Percentiles rank a stretch among this genome's conserved stretches.
Conservation (phyloP, 92 coral and sea anemone species). For the Porites cylindrica region DNA sequence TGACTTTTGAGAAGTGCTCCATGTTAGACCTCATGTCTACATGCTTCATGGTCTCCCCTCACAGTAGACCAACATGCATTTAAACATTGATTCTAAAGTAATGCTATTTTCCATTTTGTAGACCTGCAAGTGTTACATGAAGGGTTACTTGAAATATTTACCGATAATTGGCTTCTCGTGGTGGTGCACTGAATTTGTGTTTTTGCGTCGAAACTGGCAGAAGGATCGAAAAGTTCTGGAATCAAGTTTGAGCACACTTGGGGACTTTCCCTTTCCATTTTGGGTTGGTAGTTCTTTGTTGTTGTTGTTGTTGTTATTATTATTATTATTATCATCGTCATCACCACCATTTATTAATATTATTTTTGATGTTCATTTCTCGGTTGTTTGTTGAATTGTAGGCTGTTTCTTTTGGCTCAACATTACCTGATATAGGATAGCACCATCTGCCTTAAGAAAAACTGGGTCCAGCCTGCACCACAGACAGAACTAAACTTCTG, state of each 20-base stretch:
- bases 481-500: too few species aligned
- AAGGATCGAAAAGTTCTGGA: conserved; percentile 81
- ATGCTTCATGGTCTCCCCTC: too few species aligned
- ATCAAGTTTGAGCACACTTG: conserved; percentile 72
- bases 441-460: too few species aligned
- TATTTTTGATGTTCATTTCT: too few species aligned
- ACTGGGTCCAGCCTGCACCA: too few species aligned
- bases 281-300: conserved; percentile 64
- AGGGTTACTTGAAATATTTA: conserved; percentile 84
- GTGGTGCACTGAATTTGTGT: conserved; percentile 92
- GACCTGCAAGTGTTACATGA: conserved; percentile 94
- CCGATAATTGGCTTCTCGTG: conserved; percentile 94
- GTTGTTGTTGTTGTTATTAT: neutral
- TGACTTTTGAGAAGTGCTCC: too few species aligned
- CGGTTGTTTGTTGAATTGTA: neutral
- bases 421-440: too few species aligned
- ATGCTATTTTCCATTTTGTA: conserved; percentile 32
- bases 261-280: conserved; percentile 91
- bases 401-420: too few species aligned
- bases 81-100: too few species aligned
- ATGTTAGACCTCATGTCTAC: too few species aligned
- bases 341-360: too few species aligned
- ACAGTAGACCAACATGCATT: too few species aligned
- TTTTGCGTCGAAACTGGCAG: conserved; percentile 90
- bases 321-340: neutral